Percentiles rank a stretch among this genome's conserved stretches.
Evolutionary conservation across 2,888 invertebrate species (phyloP).

Genomic region (Ceraclea dissimilis): DNA sequence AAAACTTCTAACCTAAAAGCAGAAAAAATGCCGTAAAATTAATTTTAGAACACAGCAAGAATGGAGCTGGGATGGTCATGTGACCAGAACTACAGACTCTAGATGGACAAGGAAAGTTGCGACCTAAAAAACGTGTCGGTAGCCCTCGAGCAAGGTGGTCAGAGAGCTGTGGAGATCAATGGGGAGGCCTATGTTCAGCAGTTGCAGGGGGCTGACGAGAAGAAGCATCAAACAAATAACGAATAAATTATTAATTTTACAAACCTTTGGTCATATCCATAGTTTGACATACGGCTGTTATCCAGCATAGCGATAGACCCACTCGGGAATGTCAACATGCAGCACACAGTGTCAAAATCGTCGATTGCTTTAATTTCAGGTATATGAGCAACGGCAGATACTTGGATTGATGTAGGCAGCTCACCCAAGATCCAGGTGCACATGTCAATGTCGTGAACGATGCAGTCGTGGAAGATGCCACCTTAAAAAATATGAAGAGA

Average conservation of each 20-base stretch:
- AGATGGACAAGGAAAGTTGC: too few species aligned
- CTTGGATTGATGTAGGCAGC: slow-evolving; percentile 50
- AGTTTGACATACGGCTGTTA: slow-evolving; percentile 52
- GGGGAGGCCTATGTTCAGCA: too few species aligned
- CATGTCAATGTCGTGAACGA: slow-evolving; percentile 63
- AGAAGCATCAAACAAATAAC: too few species aligned
- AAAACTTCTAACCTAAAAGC: slow-evolving; percentile 47
- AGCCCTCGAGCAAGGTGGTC: too few species aligned
- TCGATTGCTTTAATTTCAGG: slow-evolving; percentile 52
- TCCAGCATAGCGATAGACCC: slow-evolving; percentile 58
- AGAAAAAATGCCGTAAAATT: neutral
- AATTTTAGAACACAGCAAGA: too few species aligned
- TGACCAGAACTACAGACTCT: too few species aligned
- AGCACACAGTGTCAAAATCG: slow-evolving; percentile 58
- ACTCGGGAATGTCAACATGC: slow-evolving; percentile 52
- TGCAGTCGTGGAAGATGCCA: slow-evolving; percentile 61
- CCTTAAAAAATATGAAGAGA: slow-evolving; percentile 37
- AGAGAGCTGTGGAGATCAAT: too few species aligned
- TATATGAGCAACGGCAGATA: slow-evolving; percentile 47
- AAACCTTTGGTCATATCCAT: slow-evolving; percentile 60
- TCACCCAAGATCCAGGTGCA: slow-evolving; percentile 57
- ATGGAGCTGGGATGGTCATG: too few species aligned
- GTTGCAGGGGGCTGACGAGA: too few species aligned
- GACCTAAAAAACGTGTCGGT: too few species aligned
- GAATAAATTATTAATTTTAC: too few species aligned